Evolutionary conservation across 2,797 vertebrate genomes (phyloP), one percentile per base, ranked within the genome.

Genomic region (Octomys mimax): DNA sequence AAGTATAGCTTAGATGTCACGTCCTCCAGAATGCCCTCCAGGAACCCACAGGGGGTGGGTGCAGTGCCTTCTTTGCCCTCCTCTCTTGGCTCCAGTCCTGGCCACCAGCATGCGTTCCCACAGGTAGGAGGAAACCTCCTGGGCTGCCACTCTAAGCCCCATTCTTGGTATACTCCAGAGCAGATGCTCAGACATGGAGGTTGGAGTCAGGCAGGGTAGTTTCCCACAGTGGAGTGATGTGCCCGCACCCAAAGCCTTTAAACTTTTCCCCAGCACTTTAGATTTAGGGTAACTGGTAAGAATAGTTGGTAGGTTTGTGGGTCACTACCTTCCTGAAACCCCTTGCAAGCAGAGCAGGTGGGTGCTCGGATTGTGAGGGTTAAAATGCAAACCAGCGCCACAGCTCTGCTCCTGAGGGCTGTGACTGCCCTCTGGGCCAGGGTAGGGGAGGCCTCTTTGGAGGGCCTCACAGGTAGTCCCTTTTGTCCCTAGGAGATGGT

Each of bases 401-500:
- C 46, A 31, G 46, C 46, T 52, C 66, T 36, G 33, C 26, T 42
- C 61, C 84, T 61, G 46, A 49, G 78, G n/a, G 9, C 22, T 6
- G 8, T 54, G 68, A 18, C 62, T 31, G 10, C 49, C 13, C 13
- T 33, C 1, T 24, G 71, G 87, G 24, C 24, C 31, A 3, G 12
- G 57, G 68, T 12, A 2, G 26, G 19, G 62, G 36, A 12, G 64
- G 42, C 49, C 54, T 62, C 28, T 91, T 19, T 2, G 0, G 3
- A n/a, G n/a, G 39, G 77, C 70, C 95, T 97, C 86, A 98, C 0
- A 4, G 46, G 75, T 3, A 71, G 81, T 13, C 16, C 73, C 92
- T 96, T 96, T 96, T 97, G 21, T 94, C 97, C 97, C 95, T 98
- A 99, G 99, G 99, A 99, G 97, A 99, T 99, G 24, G 98, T 99